Evolutionary conservation across 2,888 invertebrate genomes (phyloP).

Genomic region (Lycophotia porphyrea): DNA sequence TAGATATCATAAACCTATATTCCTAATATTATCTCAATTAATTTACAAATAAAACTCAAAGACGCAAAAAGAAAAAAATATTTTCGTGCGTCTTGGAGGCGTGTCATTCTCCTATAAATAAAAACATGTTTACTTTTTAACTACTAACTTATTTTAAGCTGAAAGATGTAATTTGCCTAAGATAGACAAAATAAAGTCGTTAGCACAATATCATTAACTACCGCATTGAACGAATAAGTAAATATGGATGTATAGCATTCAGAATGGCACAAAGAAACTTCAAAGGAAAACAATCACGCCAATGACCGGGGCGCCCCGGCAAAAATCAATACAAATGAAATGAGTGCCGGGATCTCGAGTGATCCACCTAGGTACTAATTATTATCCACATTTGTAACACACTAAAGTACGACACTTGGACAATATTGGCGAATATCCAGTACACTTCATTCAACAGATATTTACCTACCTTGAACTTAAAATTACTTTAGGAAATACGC

Average conservation of each 20-base stretch:
- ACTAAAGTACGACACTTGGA: constrained; percentile 33
- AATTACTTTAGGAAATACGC: constrained; percentile 68
- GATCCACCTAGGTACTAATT: constrained; percentile 9
- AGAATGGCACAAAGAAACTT: constrained; percentile 69
- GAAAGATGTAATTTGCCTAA: background rate
- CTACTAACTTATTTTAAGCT: background rate
- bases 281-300: constrained; percentile 74
- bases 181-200: constrained; percentile 9
- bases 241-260: constrained; percentile 24
- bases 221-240: constrained; percentile 4
- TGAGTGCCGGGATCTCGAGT: constrained; percentile 64
- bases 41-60: background rate
- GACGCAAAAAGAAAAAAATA: background rate
- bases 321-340: constrained; percentile 86
- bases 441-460: constrained; percentile 76
- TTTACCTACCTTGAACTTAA: constrained; percentile 85
- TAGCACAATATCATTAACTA: background rate
- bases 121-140: constrained; percentile 26
- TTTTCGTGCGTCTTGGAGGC: constrained; percentile 9
- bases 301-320: constrained; percentile 76
- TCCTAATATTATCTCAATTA: background rate
- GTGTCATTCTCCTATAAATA: constrained; percentile 36
- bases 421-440: constrained; percentile 71
- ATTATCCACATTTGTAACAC: constrained; percentile 41
- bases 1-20: no score